Conservation (phyloP, 2,113 vertebrate genomes). For the Scophthalmus maximus region DNA sequence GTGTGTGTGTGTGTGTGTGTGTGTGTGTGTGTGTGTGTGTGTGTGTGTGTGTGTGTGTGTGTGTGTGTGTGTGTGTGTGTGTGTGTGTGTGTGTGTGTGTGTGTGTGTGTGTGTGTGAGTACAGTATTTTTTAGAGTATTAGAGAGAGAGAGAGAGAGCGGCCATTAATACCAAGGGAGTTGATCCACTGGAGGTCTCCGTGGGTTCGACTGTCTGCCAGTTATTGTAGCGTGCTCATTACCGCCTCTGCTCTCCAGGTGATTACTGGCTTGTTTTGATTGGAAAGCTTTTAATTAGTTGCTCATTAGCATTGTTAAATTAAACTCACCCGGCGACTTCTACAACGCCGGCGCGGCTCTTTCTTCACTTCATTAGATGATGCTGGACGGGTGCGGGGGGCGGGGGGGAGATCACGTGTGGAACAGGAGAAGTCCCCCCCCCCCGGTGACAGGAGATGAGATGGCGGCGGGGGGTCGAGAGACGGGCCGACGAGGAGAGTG, state of each 20-base stretch:
- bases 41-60: no score
- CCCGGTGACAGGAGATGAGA: conserved; percentile 14
- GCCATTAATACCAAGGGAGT: conserved; percentile 74
- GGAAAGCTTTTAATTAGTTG: conserved; percentile 83
- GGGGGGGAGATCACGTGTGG: conserved; percentile 30
- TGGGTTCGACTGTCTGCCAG: conserved; percentile 66
- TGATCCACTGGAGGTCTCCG: conserved; percentile 69
- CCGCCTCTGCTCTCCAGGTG: conserved; percentile 78
- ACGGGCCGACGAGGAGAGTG: conserved; percentile 24
- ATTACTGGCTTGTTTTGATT: conserved; percentile 82
- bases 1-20: no score
- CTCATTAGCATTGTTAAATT: conserved; percentile 86
- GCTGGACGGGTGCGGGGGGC: conserved; percentile 55
- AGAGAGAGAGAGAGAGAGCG: conserved; percentile 26
- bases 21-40: no score
- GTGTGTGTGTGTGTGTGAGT: no score
- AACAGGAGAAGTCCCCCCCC: conserved; percentile 7
- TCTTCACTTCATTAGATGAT: conserved; percentile 67
- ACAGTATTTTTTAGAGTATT: no score
- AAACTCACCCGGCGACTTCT: conserved; percentile 80
- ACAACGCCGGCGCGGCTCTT: conserved; percentile 66
- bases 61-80: no score
- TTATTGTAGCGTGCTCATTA: conserved; percentile 79
- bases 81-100: no score
- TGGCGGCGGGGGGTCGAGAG: conserved; percentile 35